Percentiles rank a stretch among this genome's conserved stretches.
Evolutionary conservation across 2,888 invertebrate species (phyloP).

Genomic region (Herminia tarsipennalis): DNA sequence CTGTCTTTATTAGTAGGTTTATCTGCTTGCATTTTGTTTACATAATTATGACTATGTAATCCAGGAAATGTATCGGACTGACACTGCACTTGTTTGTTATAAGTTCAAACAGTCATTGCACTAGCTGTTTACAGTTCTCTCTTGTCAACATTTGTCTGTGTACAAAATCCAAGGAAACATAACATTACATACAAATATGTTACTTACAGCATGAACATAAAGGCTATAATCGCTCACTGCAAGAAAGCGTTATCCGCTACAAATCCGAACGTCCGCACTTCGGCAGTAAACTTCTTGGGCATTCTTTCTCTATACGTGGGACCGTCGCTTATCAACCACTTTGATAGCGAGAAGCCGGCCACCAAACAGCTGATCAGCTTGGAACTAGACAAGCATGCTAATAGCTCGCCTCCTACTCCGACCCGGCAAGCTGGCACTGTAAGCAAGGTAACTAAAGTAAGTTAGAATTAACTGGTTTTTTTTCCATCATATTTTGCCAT

Average conservation of each 20-base stretch:
- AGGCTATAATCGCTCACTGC: constrained; percentile 90
- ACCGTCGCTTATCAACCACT: constrained; percentile 89
- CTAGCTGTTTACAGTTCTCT: no score
- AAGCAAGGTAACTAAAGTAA: constrained; percentile 61
- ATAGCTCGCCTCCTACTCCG: constrained; percentile 91
- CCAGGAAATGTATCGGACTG: no score
- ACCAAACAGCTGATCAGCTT: constrained; percentile 93
- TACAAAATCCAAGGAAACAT: no score
- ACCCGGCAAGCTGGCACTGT: constrained; percentile 85
- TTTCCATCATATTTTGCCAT: no score
- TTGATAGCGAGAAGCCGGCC: constrained; percentile 95
- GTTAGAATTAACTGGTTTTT: neutral
- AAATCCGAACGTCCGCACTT: constrained; percentile 93
- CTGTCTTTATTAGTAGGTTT: no score
- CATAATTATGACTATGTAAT: no score
- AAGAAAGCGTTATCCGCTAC: constrained; percentile 94
- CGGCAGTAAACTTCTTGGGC: constrained; percentile 91
- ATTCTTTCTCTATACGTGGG: constrained; percentile 94
- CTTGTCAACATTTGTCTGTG: no score
- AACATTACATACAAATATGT: neutral
- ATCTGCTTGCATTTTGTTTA: no score
- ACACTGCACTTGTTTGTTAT: no score
- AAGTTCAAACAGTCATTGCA: no score
- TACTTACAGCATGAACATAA: constrained; percentile 87
- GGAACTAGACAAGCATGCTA: constrained; percentile 93